phyloP scores from a whole-genome alignment of 1,140 invertebrate genomes.

The Drosophila navojoa region DNA sequence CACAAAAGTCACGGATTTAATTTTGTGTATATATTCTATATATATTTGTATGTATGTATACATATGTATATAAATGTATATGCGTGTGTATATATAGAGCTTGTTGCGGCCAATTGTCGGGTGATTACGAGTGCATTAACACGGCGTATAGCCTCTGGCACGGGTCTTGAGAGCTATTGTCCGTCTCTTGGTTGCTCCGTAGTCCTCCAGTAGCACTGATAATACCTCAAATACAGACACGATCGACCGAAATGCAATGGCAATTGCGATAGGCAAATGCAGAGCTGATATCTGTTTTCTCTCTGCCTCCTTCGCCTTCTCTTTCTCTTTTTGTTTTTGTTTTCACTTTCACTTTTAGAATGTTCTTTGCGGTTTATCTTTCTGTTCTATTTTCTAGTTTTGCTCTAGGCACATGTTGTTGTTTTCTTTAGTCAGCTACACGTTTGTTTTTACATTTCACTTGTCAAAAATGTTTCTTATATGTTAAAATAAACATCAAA shows the following conservation, averaged over 20 bases:
- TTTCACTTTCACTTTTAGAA: conserved; percentile 43
- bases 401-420: neutral
- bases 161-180: neutral
- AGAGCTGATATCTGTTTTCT: neutral
- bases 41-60: conserved; percentile 1
- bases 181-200: conserved; percentile 6
- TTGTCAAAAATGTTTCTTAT: conserved; percentile 37
- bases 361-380: conserved; percentile 30
- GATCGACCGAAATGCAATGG: conserved; percentile 28
- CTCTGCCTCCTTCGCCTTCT: neutral
- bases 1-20: conserved; percentile 42
- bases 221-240: conserved; percentile 18
- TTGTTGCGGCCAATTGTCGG: conserved; percentile 35
- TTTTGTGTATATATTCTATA: conserved; percentile 10
- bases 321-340: conserved; percentile 9
- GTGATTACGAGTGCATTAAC: conserved; percentile 63
- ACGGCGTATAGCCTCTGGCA: conserved; percentile 35
- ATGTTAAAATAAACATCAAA: conserved; percentile 46
- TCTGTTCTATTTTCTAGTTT: conserved; percentile 37
- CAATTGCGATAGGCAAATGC: conserved; percentile 14
- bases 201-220: conserved; percentile 37
- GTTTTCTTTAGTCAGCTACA: conserved; percentile 29
- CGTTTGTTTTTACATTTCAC: conserved; percentile 46
- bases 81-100: neutral
- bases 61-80: neutral